These are phyloP conservation scores for Phania funesta DNA, from an alignment of 2,888 invertebrate genomes.

Conservation along the genomic window DNA sequence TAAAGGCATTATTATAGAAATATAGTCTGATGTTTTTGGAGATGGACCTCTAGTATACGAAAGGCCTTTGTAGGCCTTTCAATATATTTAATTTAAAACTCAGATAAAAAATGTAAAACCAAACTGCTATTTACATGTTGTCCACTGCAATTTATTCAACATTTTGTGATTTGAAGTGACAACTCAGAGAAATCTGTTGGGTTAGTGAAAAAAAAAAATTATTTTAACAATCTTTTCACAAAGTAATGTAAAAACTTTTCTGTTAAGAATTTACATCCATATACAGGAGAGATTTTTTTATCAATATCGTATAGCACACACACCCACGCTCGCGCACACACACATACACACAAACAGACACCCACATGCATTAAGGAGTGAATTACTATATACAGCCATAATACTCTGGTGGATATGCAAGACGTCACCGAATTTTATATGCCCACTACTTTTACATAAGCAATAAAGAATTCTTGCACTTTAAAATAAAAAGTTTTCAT, in stretches of 20 bases:
- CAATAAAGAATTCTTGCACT: too few relatives aligned
- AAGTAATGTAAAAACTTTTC: constrained; percentile 36
- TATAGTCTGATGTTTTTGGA: too few relatives aligned
- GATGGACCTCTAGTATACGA: too few relatives aligned
- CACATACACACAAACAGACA: not conserved
- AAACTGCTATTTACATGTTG: not conserved
- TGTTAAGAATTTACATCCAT: not conserved
- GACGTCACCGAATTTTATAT: too few relatives aligned
- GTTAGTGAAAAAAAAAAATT: not conserved
- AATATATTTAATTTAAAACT: too few relatives aligned
- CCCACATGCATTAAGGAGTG: not conserved
- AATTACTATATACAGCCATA: too few relatives aligned
- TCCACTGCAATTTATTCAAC: not conserved
- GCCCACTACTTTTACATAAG: too few relatives aligned
- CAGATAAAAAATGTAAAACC: not conserved
- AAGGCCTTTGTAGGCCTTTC: too few relatives aligned
- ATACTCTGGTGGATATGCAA: too few relatives aligned
- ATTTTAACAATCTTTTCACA: constrained; percentile 10
- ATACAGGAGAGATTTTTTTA: constrained; percentile 2
- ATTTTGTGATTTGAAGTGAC: constrained; percentile 19
- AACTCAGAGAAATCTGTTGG: constrained; percentile 40
- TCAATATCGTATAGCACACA: too few relatives aligned
- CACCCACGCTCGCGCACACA: not conserved
- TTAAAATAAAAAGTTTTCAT: too few relatives aligned
- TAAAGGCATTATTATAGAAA: too few relatives aligned